Evolutionary conservation across 2,797 vertebrate species (phyloP).

Genomic region (Xenopus petersii): DNA sequence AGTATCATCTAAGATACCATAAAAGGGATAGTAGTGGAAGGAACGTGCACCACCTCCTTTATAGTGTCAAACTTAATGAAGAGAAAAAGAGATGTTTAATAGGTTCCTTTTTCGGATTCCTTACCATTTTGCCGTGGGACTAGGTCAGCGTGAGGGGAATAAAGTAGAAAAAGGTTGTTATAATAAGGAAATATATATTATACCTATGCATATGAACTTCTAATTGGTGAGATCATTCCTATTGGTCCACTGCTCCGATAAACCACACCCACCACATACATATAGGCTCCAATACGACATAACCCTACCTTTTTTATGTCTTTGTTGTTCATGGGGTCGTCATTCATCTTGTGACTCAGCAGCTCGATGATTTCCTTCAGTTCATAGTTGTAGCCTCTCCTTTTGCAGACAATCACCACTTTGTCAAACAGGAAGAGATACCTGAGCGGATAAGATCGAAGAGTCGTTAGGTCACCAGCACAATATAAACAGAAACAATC

Average conservation of each 20-base stretch:
- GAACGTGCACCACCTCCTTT: no score
- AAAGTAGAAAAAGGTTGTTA: slow-evolving; percentile 60
- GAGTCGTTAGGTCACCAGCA: not conserved
- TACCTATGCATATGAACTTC: not conserved
- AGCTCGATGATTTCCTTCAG: slow-evolving; percentile 96
- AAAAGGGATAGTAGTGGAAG: no score
- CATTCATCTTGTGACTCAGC: slow-evolving; percentile 91
- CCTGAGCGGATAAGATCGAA: slow-evolving; percentile 61
- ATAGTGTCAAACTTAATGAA: no score
- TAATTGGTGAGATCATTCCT: no score
- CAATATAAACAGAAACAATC: not conserved
- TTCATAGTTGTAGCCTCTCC: slow-evolving; percentile 93
- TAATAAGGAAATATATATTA: not conserved
- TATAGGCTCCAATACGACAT: no score
- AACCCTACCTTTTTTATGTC: slow-evolving; percentile 89
- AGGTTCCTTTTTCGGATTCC: slow-evolving; percentile 39
- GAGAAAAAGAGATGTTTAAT: no score
- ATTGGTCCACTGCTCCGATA: no score
- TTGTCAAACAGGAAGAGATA: slow-evolving; percentile 98
- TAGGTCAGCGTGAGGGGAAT: slow-evolving; percentile 81
- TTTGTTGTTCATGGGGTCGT: slow-evolving; percentile 96
- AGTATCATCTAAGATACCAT: no score
- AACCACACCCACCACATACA: no score
- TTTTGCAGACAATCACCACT: slow-evolving; percentile 96
- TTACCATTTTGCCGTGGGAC: slow-evolving; percentile 99